Evolutionary conservation across 2,113 vertebrate genomes (phyloP).

Genomic region (Falcunculus frontatus): DNA sequence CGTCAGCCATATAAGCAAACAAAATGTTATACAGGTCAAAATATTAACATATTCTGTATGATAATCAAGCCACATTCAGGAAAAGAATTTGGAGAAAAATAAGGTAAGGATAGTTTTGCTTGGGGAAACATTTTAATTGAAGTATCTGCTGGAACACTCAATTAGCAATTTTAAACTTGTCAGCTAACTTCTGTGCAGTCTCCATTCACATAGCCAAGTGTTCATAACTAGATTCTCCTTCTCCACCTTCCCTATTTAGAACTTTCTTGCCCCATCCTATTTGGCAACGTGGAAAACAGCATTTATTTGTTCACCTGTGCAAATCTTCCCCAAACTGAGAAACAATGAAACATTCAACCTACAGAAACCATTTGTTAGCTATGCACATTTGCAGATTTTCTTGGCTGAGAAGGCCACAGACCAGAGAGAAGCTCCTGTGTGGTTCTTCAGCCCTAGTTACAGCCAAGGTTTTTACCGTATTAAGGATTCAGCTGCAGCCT

Average conservation of each 20-base stretch:
- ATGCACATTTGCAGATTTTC: not conserved
- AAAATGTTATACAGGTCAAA: not conserved
- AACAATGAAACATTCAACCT: not conserved
- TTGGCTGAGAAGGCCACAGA: not conserved
- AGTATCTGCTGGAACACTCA: not conserved
- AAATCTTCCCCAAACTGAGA: not conserved
- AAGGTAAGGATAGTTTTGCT: not conserved
- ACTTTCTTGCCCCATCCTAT: not conserved
- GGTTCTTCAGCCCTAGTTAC: not conserved
- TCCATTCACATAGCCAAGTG: not conserved
- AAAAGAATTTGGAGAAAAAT: not conserved
- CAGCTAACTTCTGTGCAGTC: not conserved
- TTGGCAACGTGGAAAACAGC: not conserved
- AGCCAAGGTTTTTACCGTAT: not conserved
- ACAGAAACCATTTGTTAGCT: not conserved
- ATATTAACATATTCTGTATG: fast-evolving
- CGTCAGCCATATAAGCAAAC: not conserved
- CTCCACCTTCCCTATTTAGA: not conserved
- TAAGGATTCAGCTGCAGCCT: not conserved
- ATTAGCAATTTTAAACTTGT: not conserved
- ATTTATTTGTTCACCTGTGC: not conserved
- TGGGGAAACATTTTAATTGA: not conserved
- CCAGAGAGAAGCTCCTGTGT: not conserved
- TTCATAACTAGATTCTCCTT: not conserved
- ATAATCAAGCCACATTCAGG: not conserved